Evolutionary conservation across 2,797 vertebrate genomes (phyloP).

Genomic region (Etheostoma nigrum): DNA sequence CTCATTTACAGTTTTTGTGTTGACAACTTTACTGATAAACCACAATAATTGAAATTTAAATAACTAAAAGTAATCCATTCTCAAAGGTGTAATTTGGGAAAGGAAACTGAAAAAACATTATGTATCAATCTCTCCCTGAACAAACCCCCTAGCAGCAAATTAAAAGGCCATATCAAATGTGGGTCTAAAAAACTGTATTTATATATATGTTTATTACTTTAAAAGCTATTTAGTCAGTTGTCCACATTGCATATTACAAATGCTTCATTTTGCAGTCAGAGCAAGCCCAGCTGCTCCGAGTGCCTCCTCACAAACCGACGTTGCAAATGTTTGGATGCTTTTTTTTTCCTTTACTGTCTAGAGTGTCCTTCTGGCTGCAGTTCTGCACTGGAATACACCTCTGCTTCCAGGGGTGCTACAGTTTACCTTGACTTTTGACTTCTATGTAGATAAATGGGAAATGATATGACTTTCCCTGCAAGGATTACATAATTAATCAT

Average conservation of each 20-base stretch:
- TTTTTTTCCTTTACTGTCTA: background rate
- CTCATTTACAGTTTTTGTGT: background rate
- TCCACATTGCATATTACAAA: constrained; percentile 38
- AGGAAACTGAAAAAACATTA: background rate
- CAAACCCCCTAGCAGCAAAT: background rate
- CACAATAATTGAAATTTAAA: background rate
- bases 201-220: background rate
- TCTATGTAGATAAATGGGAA: constrained; percentile 6
- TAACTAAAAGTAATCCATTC: background rate
- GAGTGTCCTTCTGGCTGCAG: constrained; percentile 8
- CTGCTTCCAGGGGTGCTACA: background rate
- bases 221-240: constrained; percentile 4
- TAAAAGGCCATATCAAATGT: background rate
- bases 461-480: background rate
- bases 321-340: constrained; percentile 18
- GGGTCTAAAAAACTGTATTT: background rate
- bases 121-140: background rate
- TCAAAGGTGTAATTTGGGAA: background rate
- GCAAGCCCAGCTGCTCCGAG: constrained; percentile 3
- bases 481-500: constrained; percentile 3
- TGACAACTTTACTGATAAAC: background rate
- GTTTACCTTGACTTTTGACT: constrained; percentile 33
- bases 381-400: background rate
- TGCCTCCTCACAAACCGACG: constrained; percentile 14
- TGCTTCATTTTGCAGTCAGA: constrained; percentile 43